Evolutionary conservation across 2,113 vertebrate genomes (phyloP).

Genomic region (Ochotona curzoniae): DNA sequence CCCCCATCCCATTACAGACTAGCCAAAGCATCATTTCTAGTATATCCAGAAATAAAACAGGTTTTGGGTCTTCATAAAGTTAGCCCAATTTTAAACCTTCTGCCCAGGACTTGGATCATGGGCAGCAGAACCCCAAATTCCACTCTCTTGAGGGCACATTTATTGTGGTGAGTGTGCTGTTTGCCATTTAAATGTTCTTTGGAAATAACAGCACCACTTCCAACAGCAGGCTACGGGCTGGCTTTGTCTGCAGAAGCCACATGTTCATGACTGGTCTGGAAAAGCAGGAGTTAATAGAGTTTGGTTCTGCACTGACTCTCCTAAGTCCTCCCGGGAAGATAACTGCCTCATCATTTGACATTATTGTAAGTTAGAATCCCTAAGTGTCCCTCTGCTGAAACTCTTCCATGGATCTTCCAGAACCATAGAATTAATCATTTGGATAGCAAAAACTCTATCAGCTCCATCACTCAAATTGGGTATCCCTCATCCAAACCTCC

Average conservation of each 20-base stretch:
- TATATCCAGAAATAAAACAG: neutral
- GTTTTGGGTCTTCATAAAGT: neutral
- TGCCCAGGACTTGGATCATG: neutral
- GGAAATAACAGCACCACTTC: neutral
- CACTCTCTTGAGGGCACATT: neutral
- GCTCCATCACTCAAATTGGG: neutral
- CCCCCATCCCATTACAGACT: too few species aligned
- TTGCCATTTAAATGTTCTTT: constrained; percentile 25
- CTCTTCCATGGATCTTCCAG: neutral
- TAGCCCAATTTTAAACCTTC: neutral
- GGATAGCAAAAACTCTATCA: neutral
- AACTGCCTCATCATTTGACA: neutral
- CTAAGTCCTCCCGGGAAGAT: neutral
- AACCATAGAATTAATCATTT: neutral
- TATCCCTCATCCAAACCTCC: neutral
- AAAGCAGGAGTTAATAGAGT: neutral
- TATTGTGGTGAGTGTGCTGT: neutral
- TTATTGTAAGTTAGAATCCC: neutral
- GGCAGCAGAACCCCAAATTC: neutral
- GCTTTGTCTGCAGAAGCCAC: neutral
- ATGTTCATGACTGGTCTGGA: neutral
- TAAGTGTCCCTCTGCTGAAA: neutral
- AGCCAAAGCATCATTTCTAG: neutral
- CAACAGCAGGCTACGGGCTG: neutral
- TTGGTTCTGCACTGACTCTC: neutral